Percentiles rank a stretch among this genome's conserved stretches.
Conservation (phyloP, 2,888 invertebrate genomes). For the Tetramorium bicarinatum region DNA sequence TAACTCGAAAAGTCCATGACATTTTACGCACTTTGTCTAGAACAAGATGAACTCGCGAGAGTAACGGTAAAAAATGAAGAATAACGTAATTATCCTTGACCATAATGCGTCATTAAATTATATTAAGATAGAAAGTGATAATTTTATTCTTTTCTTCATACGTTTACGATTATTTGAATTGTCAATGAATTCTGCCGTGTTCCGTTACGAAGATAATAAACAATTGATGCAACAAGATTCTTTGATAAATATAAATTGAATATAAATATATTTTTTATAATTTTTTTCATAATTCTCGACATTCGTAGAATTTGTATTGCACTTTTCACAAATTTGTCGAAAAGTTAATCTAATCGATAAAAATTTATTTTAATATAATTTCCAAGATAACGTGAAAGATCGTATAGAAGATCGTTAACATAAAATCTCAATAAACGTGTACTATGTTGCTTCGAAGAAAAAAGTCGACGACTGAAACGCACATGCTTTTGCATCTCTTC, state of each 20-base stretch:
- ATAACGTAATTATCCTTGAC: neutral
- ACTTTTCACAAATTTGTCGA: neutral
- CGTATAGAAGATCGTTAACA: neutral
- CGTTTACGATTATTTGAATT: neutral
- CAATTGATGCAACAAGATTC: neutral
- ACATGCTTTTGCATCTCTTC: neutral
- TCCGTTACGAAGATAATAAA: neutral
- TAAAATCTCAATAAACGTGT: neutral
- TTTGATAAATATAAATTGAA: neutral
- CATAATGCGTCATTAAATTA: neutral
- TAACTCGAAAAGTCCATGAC: constrained; percentile 57
- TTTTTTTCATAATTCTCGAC: neutral
- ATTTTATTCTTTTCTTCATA: neutral
- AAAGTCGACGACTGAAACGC: neutral
- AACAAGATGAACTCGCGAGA: neutral
- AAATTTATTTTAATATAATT: neutral
- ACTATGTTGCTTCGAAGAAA: neutral
- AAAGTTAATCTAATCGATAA: neutral
- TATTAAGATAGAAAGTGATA: too few relatives aligned
- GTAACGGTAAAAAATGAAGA: neutral
- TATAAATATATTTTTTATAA: neutral
- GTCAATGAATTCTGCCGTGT: neutral
- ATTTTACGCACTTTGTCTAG: constrained; percentile 39
- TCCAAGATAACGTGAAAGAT: too few relatives aligned
- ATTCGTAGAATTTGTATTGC: neutral